These are phyloP conservation scores for Mantis religiosa DNA, from an alignment of 2,888 invertebrate genomes.

Conservation along the genomic window DNA sequence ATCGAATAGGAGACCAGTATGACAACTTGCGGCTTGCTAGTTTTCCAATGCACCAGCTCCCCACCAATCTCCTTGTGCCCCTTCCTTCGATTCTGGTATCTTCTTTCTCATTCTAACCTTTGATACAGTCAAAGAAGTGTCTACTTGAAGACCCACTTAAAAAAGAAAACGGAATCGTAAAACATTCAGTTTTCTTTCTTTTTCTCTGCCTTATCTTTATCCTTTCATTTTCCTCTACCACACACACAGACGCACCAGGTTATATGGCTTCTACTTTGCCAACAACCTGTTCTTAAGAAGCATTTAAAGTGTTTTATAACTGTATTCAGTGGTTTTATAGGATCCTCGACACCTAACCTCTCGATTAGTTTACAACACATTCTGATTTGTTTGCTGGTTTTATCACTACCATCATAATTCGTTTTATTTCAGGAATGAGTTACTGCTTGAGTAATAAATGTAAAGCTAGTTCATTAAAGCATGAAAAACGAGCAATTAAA, in stretches of 20 bases:
- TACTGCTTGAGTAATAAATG: not conserved
- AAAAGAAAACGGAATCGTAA: not conserved
- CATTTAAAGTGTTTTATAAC: constrained; percentile 17
- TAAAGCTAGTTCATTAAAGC: not conserved
- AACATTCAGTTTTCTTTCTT: not conserved
- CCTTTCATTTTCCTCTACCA: not conserved
- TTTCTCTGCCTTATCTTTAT: not conserved
- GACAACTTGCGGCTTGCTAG: not conserved
- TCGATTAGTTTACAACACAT: not conserved
- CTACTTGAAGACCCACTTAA: not conserved
- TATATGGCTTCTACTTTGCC: constrained; percentile 10
- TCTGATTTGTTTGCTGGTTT: not conserved
- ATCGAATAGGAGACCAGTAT: not conserved
- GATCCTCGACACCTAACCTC: not conserved
- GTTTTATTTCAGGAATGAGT: not conserved
- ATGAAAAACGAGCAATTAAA: not conserved
- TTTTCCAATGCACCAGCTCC: not conserved
- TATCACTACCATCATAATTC: not conserved
- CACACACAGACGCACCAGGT: not conserved
- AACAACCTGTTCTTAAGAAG: constrained; percentile 10
- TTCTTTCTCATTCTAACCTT: not conserved
- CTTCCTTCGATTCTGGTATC: not conserved
- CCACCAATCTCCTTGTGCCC: not conserved
- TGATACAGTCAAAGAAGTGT: not conserved
- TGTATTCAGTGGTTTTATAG: constrained; percentile 1